Percentiles rank a stretch among this genome's conserved stretches.
Evolutionary conservation across 2,888 invertebrate genomes (phyloP).

Genomic region (Drosophila subsilvestris): DNA sequence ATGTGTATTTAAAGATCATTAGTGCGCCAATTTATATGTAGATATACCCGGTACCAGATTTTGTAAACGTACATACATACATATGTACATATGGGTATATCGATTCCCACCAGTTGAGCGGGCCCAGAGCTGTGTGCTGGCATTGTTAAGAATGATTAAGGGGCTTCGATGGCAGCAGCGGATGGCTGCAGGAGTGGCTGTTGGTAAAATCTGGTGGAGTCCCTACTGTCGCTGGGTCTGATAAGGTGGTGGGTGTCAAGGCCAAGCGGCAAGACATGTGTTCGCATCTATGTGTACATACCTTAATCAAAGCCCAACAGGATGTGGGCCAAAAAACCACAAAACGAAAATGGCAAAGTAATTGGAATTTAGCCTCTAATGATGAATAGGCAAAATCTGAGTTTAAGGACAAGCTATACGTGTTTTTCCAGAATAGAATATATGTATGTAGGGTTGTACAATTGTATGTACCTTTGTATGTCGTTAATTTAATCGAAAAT

Average conservation of each 20-base stretch:
- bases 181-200: conserved; percentile 4
- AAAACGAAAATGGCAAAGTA: conserved; percentile 15
- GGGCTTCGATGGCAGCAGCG: conserved; percentile 57
- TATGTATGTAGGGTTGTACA: background rate
- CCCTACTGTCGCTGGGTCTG: conserved; percentile 13
- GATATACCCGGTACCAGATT: background rate
- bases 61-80: no score
- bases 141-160: conserved; percentile 78
- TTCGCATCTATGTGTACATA: conserved; percentile 21
- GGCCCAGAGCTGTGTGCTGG: conserved; percentile 48
- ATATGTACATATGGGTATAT: conserved; percentile 31
- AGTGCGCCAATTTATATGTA: conserved; percentile 66
- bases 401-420: conserved; percentile 5
- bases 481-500: no score
- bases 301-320: conserved; percentile 62
- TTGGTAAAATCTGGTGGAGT: conserved; percentile 16
- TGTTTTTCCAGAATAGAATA: background rate
- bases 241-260: conserved; percentile 58
- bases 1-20: conserved; percentile 79
- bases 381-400: conserved; percentile 33
- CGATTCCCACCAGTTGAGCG: conserved; percentile 77
- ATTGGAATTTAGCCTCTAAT: conserved; percentile 5
- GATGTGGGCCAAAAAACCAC: conserved; percentile 17
- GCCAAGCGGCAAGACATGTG: conserved; percentile 50
- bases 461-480: no score